These are phyloP conservation scores for Augochlora pura DNA, from an alignment of 1,140 invertebrate genomes.

Conservation along the genomic window DNA sequence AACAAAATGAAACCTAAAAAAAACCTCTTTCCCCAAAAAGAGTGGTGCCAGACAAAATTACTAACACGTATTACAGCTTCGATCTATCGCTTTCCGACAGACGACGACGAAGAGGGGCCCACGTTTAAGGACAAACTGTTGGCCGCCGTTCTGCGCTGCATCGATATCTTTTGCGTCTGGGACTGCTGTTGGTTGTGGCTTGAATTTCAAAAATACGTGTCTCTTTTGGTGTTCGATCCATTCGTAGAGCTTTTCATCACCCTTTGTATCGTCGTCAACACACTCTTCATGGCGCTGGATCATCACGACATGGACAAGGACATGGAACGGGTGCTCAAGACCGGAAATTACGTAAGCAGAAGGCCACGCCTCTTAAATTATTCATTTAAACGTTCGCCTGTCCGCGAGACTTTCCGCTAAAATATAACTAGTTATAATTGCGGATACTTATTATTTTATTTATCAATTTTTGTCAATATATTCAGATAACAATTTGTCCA, in stretches of 20 bases:
- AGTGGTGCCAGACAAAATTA: constrained; percentile 84
- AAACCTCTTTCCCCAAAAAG: constrained; percentile 83
- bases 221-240: constrained; percentile 96
- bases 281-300: constrained; percentile 98
- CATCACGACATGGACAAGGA: constrained; percentile 96
- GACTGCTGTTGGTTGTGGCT: constrained; percentile 96
- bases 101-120: constrained; percentile 93
- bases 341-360: constrained; percentile 95
- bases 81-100: constrained; percentile 96
- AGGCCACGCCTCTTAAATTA: neutral
- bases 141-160: constrained; percentile 87
- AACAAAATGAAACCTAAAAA: constrained; percentile 71
- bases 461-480: no score
- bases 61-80: constrained; percentile 90
- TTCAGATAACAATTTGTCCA: no score
- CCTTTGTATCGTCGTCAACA: constrained; percentile 98
- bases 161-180: constrained; percentile 98
- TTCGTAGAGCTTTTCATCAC: constrained; percentile 99
- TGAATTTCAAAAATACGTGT: constrained; percentile 93
- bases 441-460: no score
- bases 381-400: no score
- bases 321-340: constrained; percentile 91
- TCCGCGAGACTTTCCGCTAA: neutral
- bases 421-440: no score
- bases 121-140: constrained; percentile 92